These are phyloP conservation scores for Laticauda laticaudata DNA, from an alignment of 2,113 vertebrate species.

Conservation along the genomic window DNA sequence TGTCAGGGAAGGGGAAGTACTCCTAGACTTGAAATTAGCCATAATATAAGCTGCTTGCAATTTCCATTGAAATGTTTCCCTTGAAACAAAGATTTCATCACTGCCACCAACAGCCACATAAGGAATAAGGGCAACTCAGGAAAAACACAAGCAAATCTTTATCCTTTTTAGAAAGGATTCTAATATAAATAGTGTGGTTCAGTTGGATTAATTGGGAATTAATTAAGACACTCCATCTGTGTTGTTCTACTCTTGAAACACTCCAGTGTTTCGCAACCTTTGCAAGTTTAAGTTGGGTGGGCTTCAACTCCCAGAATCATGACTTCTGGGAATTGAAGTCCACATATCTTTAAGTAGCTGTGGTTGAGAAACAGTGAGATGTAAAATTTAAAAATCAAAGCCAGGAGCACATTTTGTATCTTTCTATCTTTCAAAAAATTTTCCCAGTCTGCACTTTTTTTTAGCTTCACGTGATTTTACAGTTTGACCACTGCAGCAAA, in stretches of 20 bases:
- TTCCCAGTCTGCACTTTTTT: background rate
- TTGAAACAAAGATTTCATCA: background rate
- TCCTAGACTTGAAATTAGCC: background rate
- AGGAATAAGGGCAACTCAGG: background rate
- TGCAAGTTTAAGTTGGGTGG: background rate
- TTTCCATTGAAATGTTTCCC: background rate
- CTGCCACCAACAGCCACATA: background rate
- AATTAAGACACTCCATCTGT: background rate
- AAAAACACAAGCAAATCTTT: background rate
- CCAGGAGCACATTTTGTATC: background rate
- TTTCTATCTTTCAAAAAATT: background rate
- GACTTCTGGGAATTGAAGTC: background rate
- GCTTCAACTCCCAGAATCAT: background rate
- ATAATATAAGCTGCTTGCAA: background rate
- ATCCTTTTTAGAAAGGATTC: background rate
- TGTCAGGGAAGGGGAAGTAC: background rate
- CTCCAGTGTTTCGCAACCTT: background rate
- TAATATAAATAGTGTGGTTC: background rate
- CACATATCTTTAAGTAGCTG: background rate
- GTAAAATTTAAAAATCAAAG: background rate
- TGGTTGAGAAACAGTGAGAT: background rate
- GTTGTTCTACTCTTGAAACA: background rate
- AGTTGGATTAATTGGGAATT: background rate
- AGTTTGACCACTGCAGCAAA: background rate
- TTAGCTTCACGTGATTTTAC: background rate